phyloP scores from a whole-genome alignment of 2,113 vertebrate genomes.

The Plestiodon gilberti region DNA sequence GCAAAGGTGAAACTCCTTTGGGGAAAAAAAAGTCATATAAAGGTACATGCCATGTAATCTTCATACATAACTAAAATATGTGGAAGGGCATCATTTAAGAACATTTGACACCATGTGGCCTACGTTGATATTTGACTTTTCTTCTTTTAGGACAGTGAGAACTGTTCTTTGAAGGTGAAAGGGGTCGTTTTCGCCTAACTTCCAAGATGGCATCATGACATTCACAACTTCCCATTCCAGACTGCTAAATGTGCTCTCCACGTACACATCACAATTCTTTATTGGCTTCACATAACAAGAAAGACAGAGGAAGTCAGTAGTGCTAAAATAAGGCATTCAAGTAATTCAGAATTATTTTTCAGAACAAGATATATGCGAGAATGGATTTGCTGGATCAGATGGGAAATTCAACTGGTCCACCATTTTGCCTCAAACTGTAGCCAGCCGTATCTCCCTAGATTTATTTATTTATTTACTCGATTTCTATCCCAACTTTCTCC shows the following conservation, averaged over 20 bases:
- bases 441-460: no score
- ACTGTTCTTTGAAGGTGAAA: background rate
- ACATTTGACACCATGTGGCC: background rate
- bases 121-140: background rate
- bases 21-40: no score
- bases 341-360: background rate
- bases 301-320: background rate
- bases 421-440: background rate
- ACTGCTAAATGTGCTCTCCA: background rate
- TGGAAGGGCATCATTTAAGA: slow-evolving; percentile 16
- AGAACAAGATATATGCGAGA: background rate
- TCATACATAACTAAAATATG: slow-evolving; percentile 11
- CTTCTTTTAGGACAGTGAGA: background rate
- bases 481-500: no score
- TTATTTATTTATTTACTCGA: no score
- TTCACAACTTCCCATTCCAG: background rate
- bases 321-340: background rate
- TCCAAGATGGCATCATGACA: background rate
- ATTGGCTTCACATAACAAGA: background rate
- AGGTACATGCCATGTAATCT: background rate
- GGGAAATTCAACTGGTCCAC: background rate
- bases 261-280: no score
- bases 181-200: background rate
- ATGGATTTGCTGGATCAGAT: background rate
- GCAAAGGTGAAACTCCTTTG: slow-evolving; percentile 18